Base-by-base conservation (phyloP, 2,113 vertebrate species). In the Poeciliopsis turrubarensis region DNA sequence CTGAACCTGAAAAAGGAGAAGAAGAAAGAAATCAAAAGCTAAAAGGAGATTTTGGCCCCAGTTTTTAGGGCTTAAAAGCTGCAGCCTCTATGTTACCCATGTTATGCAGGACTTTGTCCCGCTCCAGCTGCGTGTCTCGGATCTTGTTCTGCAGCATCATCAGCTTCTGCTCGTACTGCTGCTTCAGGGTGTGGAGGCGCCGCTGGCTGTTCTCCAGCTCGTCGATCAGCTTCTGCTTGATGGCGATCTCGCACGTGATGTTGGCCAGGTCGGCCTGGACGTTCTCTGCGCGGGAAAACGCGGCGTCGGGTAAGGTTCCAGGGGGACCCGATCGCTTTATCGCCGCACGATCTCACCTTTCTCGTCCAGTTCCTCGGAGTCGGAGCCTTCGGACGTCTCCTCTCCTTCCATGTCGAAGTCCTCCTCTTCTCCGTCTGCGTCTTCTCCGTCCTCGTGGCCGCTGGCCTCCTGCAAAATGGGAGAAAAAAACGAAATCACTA, bases 181-280 rank as follows among this genome's bases (percentile, higher is more conserved):
- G 97, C 72, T 98, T 99, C 68, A 99, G 94, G 0, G 97, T 99
- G 87, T 99, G 97, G 62, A 99, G 89, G 25, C 98, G 95, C 70
- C 96, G 92, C 91, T 99, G 98, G 92, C 98, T 99, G 90, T 99
- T 99, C 90, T 99, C 98, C 61, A 99, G 93, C 83, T 99, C 98
- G 77, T 99, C 98, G 60, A 99, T 99, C 80, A 99, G 94, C 84
- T 99, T 98, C 90, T 99, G 98, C 91, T 99, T 99, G 89, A 99
- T 99, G 78, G 97, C 98, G 89, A 99, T 99, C 95, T 99, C 98
- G 87, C 98, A 99, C 25, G 98, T 99, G 89, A 99, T 98, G 87
- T 98, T 99, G 85, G 98, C 98, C 91, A 99, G 89, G 90, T 99
- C 98, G 3, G 96, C 97, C 75, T 99, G 98, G 83, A 97, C 96